Evolutionary conservation across 1,140 invertebrate genomes (phyloP).

Genomic region (Euschistus heros): DNA sequence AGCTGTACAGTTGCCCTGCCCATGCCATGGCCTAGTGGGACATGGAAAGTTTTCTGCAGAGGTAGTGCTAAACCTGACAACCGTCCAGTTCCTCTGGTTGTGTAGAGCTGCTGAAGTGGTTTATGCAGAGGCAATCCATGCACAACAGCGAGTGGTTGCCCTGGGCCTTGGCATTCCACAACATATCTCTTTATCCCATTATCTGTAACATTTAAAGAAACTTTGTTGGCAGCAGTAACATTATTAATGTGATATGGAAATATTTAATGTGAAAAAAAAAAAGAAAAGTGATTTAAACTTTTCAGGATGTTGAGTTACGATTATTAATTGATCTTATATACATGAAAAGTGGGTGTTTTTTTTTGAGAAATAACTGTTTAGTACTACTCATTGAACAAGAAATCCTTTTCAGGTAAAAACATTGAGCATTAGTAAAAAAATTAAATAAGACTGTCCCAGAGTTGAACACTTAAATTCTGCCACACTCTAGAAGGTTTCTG

Average conservation of each 20-base stretch:
- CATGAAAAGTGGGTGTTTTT: too few species aligned
- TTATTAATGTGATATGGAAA: neutral
- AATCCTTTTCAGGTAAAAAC: too few species aligned
- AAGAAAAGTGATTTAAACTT: too few species aligned
- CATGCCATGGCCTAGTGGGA: slow-evolving; percentile 63
- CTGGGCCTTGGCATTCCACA: slow-evolving; percentile 65
- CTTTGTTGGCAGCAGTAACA: neutral
- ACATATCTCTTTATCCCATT: slow-evolving; percentile 48
- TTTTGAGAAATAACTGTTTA: too few species aligned
- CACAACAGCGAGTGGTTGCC: slow-evolving; percentile 62
- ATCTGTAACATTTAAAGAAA: neutral
- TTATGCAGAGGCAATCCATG: slow-evolving; percentile 58
- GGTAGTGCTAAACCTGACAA: slow-evolving; percentile 61
- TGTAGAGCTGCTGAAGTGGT: slow-evolving; percentile 58
- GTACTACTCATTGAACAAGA: too few species aligned
- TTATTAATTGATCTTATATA: too few species aligned
- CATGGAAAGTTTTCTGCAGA: slow-evolving; percentile 60
- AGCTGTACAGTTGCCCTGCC: slow-evolving; percentile 60
- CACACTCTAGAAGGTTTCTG: too few species aligned
- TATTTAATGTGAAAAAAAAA: too few species aligned
- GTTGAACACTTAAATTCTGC: too few species aligned
- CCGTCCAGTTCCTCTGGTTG: slow-evolving; percentile 50
- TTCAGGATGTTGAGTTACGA: too few species aligned
- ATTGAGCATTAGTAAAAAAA: too few species aligned
- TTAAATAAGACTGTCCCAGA: too few species aligned